Evolutionary conservation across 2,113 vertebrate species (phyloP), one percentile per base, ranked within the genome.

Genomic region (Lethenteron reissneri): DNA sequence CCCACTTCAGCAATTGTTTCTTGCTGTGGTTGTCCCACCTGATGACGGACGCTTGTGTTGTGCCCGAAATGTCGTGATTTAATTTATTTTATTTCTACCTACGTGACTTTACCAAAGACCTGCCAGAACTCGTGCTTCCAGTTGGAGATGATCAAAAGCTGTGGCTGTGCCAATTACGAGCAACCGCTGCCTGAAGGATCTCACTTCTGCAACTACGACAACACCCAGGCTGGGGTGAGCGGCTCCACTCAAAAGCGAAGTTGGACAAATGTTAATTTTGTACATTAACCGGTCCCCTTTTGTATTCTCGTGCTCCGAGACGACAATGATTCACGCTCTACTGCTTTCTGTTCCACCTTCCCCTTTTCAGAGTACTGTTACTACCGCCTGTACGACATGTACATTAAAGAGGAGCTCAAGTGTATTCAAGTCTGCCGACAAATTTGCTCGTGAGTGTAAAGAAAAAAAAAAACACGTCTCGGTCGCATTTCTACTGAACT

Each of bases 101-200:
- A n/a, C n/a, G 74, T 75, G 12, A 77, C 25, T 25, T 25, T 25
- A 25, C 25, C 25, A 25, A 41, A 87, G 85, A 84, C 84, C 70
- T 87, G 85, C 77, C 80, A 85, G 58, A 82, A 86, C 75, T 86
- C 85, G 2, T 87, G 85, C 73, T 86, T 87, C 75, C 85, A 87
- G 77, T 78, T 72, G 2, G 81, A 81, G 68, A 85, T 86, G 84
- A 81, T 85, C 58, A 77, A 80, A 8, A 80, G 74, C 0, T 87
- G 85, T 2, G 83, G 82, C 17, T 86, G 85, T 0, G 85, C 82
- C 56, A 83, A 87, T 74, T 86, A 84, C 0, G 80, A 81, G 0
- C 82, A 85, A 76, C 85, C 85, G 15, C 74, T 83, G 0, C 85
- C 85, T 0, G 41, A 71, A 0, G 78, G 76, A 4, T 83, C 82